Percentiles rank a stretch among this genome's conserved stretches.
Conservation (phyloP, 1,140 invertebrate species). For the Dreissena polymorpha region DNA sequence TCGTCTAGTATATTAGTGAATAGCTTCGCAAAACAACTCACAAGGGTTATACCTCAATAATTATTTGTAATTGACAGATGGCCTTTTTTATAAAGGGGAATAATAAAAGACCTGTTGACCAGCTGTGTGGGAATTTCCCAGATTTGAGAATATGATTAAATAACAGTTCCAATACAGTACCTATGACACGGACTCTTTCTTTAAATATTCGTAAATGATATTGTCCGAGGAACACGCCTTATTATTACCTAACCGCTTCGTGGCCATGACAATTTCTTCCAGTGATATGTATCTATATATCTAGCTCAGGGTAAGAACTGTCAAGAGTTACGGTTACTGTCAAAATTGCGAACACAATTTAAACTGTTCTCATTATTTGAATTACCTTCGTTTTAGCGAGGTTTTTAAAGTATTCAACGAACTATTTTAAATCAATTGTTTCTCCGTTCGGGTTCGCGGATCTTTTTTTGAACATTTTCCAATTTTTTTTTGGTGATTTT, state of each 20-base stretch:
- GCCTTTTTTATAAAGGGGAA: conserved; percentile 14
- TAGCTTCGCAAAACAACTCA: conserved; percentile 28
- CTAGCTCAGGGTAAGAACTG: background rate
- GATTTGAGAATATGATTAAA: conserved; percentile 22
- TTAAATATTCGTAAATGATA: conserved; percentile 5
- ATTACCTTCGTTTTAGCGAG: background rate
- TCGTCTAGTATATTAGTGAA: conserved; percentile 2
- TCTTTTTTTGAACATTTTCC: conserved; percentile 27
- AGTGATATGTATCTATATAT: background rate
- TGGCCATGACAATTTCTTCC: conserved; percentile 1
- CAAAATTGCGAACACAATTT: background rate
- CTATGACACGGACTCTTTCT: background rate
- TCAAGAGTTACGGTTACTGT: conserved; percentile 5
- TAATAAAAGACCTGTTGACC: conserved; percentile 17
- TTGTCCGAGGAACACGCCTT: background rate
- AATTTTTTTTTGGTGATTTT: conserved; percentile 12
- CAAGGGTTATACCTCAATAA: conserved; percentile 26
- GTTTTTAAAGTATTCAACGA: conserved; percentile 19
- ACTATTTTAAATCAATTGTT: background rate
- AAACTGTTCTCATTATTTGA: background rate
- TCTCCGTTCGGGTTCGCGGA: background rate
- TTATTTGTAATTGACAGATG: conserved; percentile 1
- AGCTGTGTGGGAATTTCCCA: background rate
- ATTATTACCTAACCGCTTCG: conserved; percentile 9
- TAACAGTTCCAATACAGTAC: background rate